A percentile compares a stretch with the other conserved stretches of the same genome.
phyloP scores from a whole-genome alignment of 2,888 invertebrate species.

The Pandemis heparana region DNA sequence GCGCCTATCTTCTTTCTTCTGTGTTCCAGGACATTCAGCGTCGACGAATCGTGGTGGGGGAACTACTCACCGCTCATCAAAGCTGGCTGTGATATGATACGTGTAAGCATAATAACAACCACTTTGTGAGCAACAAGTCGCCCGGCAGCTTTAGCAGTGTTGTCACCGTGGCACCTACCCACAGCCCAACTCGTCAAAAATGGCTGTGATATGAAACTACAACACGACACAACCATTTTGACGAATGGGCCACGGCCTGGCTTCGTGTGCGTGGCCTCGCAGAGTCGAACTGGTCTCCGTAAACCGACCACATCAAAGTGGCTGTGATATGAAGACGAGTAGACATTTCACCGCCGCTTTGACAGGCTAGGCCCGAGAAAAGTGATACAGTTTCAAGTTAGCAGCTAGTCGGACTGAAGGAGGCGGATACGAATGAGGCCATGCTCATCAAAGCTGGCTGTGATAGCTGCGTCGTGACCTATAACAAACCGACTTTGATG shows the following conservation, averaged over 20 bases:
- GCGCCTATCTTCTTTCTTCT: constrained; percentile 33
- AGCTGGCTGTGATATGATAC: constrained; percentile 98
- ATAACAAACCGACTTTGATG: constrained; percentile 94
- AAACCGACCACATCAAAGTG: constrained; percentile 97
- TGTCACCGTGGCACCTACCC: constrained; percentile 66
- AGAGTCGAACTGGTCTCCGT: constrained; percentile 61
- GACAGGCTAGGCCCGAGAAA: constrained; percentile 89
- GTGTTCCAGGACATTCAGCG: background rate
- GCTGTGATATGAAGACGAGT: constrained; percentile 95
- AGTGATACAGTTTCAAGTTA: constrained; percentile 33
- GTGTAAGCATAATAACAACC: constrained; percentile 92
- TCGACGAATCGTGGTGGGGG: constrained; percentile 20
- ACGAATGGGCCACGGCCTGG: constrained; percentile 86
- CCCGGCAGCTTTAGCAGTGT: constrained; percentile 17
- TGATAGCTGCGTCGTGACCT: constrained; percentile 91
- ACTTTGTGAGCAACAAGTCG: constrained; percentile 93
- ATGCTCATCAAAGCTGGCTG: constrained; percentile 98
- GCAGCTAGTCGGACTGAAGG: constrained; percentile 39
- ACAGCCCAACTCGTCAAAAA: constrained; percentile 96
- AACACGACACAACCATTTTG: constrained; percentile 93
- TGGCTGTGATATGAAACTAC: constrained; percentile 94
- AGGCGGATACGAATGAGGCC: constrained; percentile 79
- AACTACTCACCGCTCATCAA: constrained; percentile 92
- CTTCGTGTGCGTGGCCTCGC: constrained; percentile 21
- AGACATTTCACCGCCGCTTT: constrained; percentile 95